Conservation (phyloP, 1,140 invertebrate species). For the Copidosoma floridanum region DNA sequence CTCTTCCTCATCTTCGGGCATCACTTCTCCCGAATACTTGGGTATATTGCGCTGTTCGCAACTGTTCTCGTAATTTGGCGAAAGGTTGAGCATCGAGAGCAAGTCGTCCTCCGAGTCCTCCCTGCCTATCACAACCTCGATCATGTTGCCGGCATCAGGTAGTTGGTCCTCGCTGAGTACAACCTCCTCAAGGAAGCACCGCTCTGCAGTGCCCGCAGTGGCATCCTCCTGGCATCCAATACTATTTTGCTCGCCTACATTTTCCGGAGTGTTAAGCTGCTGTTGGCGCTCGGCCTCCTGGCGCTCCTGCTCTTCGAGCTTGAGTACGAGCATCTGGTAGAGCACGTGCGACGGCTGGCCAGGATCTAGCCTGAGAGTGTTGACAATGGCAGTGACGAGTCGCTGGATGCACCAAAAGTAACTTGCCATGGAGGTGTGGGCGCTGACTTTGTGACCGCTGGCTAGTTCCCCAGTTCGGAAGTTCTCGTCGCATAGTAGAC, state of each 20-base stretch:
- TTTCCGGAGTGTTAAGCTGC: no score
- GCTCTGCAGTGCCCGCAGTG: no score
- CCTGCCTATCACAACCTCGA: conserved; percentile 16
- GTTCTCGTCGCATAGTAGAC: conserved; percentile 28
- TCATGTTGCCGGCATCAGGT: conserved; percentile 19
- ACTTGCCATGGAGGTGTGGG: conserved; percentile 27
- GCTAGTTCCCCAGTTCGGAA: conserved; percentile 24
- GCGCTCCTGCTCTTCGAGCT: neutral
- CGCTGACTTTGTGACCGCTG: conserved; percentile 25
- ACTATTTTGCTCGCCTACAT: no score
- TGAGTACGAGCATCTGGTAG: neutral
- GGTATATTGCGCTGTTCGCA: neutral
- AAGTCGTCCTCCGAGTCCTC: conserved; percentile 25
- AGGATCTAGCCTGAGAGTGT: conserved; percentile 7
- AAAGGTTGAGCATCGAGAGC: conserved; percentile 16
- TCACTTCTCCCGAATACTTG: neutral
- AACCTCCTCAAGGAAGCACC: conserved; percentile 9
- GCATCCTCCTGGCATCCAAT: neutral
- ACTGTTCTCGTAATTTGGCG: conserved; percentile 19
- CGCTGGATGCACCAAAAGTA: conserved; percentile 34
- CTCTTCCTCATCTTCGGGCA: conserved; percentile 1
- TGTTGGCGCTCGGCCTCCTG: neutral
- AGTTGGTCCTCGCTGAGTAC: conserved; percentile 24
- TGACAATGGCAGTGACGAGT: conserved; percentile 21
- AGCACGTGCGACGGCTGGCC: conserved; percentile 11